Evolutionary conservation across 2,888 invertebrate species (phyloP).

Genomic region (Pterostichus madidus): DNA sequence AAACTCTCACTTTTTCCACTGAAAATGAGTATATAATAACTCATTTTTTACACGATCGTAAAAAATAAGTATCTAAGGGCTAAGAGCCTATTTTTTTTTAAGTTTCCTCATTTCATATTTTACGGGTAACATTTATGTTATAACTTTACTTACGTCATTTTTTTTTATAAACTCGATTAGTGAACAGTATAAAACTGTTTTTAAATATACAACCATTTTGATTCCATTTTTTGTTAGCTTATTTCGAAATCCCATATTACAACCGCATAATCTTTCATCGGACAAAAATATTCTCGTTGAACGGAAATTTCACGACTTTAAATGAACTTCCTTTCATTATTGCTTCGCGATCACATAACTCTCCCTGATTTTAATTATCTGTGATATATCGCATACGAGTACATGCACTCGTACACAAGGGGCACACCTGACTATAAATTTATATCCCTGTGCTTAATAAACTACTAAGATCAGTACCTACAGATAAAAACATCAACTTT

Average conservation of each 20-base stretch:
- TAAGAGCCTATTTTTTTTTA: no score
- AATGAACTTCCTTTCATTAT: slow-evolving; percentile 38
- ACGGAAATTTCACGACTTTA: slow-evolving; percentile 28
- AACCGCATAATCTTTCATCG: neutral
- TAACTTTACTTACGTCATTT: no score
- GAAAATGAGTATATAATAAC: no score
- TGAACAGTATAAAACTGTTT: no score
- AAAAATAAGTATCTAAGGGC: no score
- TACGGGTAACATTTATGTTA: no score
- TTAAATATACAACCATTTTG: no score
- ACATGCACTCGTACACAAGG: slow-evolving; percentile 17
- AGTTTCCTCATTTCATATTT: no score
- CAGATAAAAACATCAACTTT: slow-evolving; percentile 39
- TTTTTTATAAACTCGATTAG: no score
- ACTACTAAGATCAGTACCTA: slow-evolving; percentile 43
- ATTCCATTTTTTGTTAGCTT: neutral
- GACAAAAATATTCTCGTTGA: neutral
- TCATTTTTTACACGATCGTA: no score
- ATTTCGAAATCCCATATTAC: neutral
- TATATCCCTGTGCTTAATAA: slow-evolving; percentile 28
- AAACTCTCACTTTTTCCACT: no score
- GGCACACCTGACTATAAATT: slow-evolving; percentile 29
- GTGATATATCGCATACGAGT: slow-evolving; percentile 38
- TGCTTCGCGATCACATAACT: slow-evolving; percentile 29
- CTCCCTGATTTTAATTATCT: slow-evolving; percentile 48